Percentiles rank a stretch among this genome's conserved stretches.
phyloP scores from a whole-genome alignment of 2,113 vertebrate species.

The Lates calcarifer region DNA sequence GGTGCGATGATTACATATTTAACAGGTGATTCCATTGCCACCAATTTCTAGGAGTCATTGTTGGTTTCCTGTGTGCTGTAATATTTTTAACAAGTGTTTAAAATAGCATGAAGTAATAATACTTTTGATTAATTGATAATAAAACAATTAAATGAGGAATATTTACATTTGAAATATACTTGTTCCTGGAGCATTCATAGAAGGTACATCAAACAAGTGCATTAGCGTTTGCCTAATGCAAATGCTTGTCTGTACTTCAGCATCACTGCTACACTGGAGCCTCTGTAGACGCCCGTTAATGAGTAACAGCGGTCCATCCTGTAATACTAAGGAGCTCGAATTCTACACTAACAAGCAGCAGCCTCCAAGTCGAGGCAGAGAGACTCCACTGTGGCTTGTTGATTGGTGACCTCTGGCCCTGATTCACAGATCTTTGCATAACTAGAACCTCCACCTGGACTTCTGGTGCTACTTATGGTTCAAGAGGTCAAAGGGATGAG shows the following conservation, averaged over 20 bases:
- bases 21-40: no score
- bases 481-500: conserved; percentile 36
- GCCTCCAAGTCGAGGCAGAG: conserved; percentile 32
- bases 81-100: no score
- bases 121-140: no score
- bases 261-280: not conserved
- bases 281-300: conserved; percentile 37
- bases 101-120: no score
- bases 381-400: conserved; percentile 41
- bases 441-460: conserved; percentile 40
- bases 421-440: conserved; percentile 53
- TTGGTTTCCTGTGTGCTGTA: no score
- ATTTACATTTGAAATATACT: not conserved
- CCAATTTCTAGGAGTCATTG: no score
- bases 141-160: not conserved
- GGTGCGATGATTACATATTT: no score
- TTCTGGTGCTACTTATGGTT: conserved; percentile 35
- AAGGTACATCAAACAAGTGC: conserved; percentile 46
- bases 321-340: conserved; percentile 34
- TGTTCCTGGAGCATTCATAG: not conserved
- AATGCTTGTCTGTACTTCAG: conserved; percentile 23
- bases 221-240: conserved; percentile 7
- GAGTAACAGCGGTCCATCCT: conserved; percentile 30
- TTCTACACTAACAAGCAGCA: conserved; percentile 53
- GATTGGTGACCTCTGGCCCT: conserved; percentile 54